Percentiles rank a stretch among this genome's conserved stretches.
Conservation (phyloP, 2,113 vertebrate species). For the Podarcis muralis region DNA sequence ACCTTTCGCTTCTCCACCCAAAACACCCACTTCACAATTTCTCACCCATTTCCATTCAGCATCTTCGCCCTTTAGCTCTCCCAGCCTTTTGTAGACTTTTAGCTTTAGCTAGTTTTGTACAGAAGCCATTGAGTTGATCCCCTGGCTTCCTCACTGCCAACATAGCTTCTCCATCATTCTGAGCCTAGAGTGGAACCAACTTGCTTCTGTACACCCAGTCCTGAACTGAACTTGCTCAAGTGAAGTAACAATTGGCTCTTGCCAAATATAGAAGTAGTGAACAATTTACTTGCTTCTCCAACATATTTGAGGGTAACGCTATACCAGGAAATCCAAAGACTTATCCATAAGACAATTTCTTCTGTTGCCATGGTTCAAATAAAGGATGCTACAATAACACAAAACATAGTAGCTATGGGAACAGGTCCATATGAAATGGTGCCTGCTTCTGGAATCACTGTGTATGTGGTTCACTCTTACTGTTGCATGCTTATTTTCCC, state of each 20-base stretch:
- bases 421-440: not conserved
- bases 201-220: not conserved
- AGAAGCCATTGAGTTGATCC: not conserved
- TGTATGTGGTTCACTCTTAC: not conserved
- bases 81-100: not conserved
- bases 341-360: not conserved
- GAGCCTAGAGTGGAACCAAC: not conserved
- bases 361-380: not conserved
- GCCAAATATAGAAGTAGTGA: not conserved
- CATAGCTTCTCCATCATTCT: not conserved
- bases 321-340: not conserved
- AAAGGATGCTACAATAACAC: not conserved
- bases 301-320: not conserved
- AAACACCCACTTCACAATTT: not conserved
- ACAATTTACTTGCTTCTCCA: not conserved
- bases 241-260: not conserved
- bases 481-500: not conserved
- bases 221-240: not conserved
- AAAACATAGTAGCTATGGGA: not conserved
- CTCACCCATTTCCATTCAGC: not conserved
- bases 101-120: not conserved
- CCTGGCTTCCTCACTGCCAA: not conserved
- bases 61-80: not conserved
- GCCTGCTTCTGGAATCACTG: not conserved
- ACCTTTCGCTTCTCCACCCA: not conserved